phyloP scores from a whole-genome alignment of 2,113 vertebrate genomes.

The Ptyas mucosa region DNA sequence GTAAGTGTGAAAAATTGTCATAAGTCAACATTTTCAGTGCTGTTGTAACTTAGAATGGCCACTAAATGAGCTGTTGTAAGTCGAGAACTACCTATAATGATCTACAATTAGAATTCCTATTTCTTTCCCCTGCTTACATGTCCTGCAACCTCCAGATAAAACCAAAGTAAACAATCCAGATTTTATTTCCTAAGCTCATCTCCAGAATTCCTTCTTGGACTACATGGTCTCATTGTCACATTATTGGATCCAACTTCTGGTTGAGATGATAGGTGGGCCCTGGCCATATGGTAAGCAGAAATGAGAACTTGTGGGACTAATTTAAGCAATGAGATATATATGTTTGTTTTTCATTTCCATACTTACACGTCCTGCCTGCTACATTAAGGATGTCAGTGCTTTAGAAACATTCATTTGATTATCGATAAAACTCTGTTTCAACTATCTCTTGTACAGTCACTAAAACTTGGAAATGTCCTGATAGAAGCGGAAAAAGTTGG shows the following conservation, averaged over 20 bases:
- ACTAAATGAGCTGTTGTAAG: not conserved
- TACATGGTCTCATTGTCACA: not conserved
- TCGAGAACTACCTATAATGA: not conserved
- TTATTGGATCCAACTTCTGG: not conserved
- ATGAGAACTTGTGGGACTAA: not conserved
- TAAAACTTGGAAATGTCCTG: not conserved
- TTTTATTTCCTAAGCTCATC: not conserved
- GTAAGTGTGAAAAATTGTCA: not conserved
- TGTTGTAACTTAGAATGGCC: not conserved
- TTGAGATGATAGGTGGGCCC: not conserved
- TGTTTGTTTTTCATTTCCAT: not conserved
- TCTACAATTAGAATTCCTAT: not conserved
- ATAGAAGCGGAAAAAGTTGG: not conserved
- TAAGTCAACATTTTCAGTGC: not conserved
- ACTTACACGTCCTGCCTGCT: not conserved
- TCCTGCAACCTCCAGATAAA: not conserved
- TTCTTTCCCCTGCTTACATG: not conserved
- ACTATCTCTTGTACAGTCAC: not conserved
- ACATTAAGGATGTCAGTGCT: not conserved
- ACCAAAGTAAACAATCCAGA: not conserved
- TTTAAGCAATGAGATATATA: not conserved
- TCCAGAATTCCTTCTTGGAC: not conserved
- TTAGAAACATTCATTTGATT: not conserved
- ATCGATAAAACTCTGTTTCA: not conserved
- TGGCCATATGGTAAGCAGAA: not conserved